Percentiles rank a stretch among this genome's conserved stretches.
Evolutionary conservation across 2,113 vertebrate genomes (phyloP).

Genomic region (Actenoides lindsayi): DNA sequence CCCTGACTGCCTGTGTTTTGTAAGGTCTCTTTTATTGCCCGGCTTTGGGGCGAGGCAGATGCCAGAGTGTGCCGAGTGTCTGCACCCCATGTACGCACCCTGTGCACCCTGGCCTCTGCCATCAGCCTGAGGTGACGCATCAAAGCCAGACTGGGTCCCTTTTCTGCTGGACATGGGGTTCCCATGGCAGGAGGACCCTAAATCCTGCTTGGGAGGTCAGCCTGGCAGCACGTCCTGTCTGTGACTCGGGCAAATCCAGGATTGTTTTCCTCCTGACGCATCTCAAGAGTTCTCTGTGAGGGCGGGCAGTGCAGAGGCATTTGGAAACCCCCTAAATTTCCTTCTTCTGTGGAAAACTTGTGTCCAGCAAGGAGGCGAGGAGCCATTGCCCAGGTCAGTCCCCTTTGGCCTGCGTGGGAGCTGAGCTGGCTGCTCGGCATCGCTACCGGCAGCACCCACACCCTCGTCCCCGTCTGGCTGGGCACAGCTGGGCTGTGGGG

Average conservation of each 20-base stretch:
- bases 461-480: not conserved
- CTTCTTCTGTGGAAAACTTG: not conserved
- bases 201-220: not conserved
- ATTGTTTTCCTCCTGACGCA: not conserved
- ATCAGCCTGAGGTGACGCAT: accelerated
- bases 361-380: not conserved
- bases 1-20: not conserved
- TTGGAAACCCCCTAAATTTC: slow-evolving; percentile 51
- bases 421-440: not conserved
- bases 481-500: not conserved
- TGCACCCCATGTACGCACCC: not conserved
- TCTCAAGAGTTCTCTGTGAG: accelerated
- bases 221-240: not conserved
- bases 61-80: not conserved
- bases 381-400: not conserved
- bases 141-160: not conserved
- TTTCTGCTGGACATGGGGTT: not conserved
- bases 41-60: not conserved
- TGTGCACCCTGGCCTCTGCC: not conserved
- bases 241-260: not conserved
- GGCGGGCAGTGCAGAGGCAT: not conserved
- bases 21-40: not conserved
- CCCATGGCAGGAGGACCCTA: not conserved
- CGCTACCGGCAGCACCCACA: accelerated
- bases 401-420: not conserved